Evolutionary conservation across 2,113 vertebrate species (phyloP).

Genomic region (Prochilodus magdalenae): DNA sequence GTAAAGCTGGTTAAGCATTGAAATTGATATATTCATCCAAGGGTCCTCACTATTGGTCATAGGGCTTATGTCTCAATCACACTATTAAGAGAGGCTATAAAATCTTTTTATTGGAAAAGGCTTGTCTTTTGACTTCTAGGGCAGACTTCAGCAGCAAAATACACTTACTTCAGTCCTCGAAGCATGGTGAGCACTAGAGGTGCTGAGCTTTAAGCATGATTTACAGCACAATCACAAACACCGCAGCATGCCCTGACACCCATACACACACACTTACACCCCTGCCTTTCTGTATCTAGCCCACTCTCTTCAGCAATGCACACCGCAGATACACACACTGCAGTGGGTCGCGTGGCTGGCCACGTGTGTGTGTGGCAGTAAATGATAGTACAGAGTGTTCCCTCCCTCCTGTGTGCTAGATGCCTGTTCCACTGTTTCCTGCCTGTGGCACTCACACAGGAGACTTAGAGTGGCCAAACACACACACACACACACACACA

Average conservation of each 20-base stretch:
- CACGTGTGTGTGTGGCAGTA: slow-evolving; percentile 62
- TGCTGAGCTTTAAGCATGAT: slow-evolving; percentile 25
- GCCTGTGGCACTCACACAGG: slow-evolving; percentile 40
- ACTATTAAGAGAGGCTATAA: not conserved
- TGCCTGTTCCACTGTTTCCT: slow-evolving; percentile 46
- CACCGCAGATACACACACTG: slow-evolving; percentile 38
- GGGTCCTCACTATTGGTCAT: not conserved
- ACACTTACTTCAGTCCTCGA: not conserved
- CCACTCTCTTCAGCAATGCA: not conserved
- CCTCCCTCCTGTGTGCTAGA: slow-evolving; percentile 57
- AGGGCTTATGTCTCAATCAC: not conserved
- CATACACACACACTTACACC: slow-evolving; percentile 23
- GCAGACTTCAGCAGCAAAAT: not conserved
- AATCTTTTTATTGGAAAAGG: not conserved
- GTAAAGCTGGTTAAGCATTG: not conserved
- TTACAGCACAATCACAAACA: not conserved
- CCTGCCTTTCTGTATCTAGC: not conserved
- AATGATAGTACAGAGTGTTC: slow-evolving; percentile 73
- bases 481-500: slow-evolving; percentile 22
- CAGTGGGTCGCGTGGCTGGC: slow-evolving; percentile 67
- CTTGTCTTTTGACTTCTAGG: not conserved
- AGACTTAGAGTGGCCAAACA: slow-evolving; percentile 41
- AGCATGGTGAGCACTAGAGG: not conserved
- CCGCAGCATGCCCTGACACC: slow-evolving; percentile 31
- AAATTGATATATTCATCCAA: not conserved